Base-by-base conservation (phyloP, 35 echinoderm and acorn worm genomes). In the Holothuria glaberrima region DNA sequence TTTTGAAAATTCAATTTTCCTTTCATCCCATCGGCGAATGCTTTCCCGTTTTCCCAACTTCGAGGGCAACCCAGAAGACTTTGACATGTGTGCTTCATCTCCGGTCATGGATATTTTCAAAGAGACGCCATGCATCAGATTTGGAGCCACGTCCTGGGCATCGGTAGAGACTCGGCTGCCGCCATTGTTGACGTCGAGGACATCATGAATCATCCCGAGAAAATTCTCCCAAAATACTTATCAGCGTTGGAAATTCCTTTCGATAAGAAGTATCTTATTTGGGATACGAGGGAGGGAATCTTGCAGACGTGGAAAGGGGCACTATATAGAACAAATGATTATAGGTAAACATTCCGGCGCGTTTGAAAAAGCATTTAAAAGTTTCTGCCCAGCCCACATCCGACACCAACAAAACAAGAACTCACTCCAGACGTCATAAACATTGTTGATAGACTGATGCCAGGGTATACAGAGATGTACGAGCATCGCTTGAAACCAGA, bases 141-240 rank as follows among this genome's bases (percentile, higher is more conserved):
- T 66, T 68, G 65, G 65, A 89, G 32, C 18, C 29, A 74, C 28
- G 25, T 71, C 68, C 30, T 25, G 45, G 24, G 56, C 10, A 72
- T 82, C 12, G 68, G 29, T 9, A 44, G 41, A 33, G 67, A 75
- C 48, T 66, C 86, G 33, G 48, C 12, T 69, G 76, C 92, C 13
- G 31, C 82, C 31, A 63, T 90, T 20, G 83, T 93, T 18, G 92
- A 93, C 62, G 92, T 80, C 20, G 92, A 93, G 30, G 92, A 93
- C 54, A 63, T 90, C 19, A 21, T 82, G 3, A 64, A 45, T 24
- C 86, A 93, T 33, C 92, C 92, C 13, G 77, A 84, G 59, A 56
- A 65, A 24, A 83, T 89, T 3, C 44, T 93, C 26, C 87, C 69
- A 0, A 68, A 89, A 67, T 93, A 93, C 50, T 89, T 88, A 19